Evolutionary conservation across 1,140 invertebrate species (phyloP), one percentile per base, ranked within the genome.

Genomic region (Formica selysi): DNA sequence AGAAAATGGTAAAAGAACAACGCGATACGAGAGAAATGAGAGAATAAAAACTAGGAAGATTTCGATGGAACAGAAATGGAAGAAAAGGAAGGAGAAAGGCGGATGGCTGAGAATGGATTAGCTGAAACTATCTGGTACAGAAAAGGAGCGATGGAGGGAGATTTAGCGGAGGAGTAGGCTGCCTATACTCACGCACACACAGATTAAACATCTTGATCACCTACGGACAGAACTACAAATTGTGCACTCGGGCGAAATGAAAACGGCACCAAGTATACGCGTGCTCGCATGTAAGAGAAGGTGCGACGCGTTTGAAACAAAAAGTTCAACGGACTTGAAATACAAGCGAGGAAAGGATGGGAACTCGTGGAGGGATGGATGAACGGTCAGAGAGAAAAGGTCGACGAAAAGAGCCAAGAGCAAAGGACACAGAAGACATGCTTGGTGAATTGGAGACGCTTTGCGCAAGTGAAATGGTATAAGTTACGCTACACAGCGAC

Each of bases 141-240:
- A 71, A 65, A 67, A 67, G 67, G 11, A 19, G 7, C 41, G 48
- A 86, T 73, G 51, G 16, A 79, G 59, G 57, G 36, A 64, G 36
- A 73, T 36, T 36, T 8, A 38, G 29, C 7, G 22, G 11, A 68
- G n/a, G 36, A 80, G n/a, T 51, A 80, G 65, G 54, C 76, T 61
- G 36, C 57, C 38, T 38, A 78, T 19, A 51, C 16, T 19, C 68
- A 76, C 29, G 76, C 76, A 44, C 64, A 22, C 51, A 87, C 87
- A 90, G 87, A 91, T 89, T 93, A 92, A 93, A 76, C 87, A 91
- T 92, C 91, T 93, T 90, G 91, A 92, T 93, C 91, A 90, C 85
- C 29, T 76, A 67, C 79, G 87, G 88, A 87, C 88, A 91, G 91
- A 92, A 93, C 89, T 92, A 89, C 89, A 91, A 92, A 93, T 91